These are phyloP conservation scores for Tolmerus cingulatus DNA, from an alignment of 2,888 invertebrate genomes.

Conservation along the genomic window DNA sequence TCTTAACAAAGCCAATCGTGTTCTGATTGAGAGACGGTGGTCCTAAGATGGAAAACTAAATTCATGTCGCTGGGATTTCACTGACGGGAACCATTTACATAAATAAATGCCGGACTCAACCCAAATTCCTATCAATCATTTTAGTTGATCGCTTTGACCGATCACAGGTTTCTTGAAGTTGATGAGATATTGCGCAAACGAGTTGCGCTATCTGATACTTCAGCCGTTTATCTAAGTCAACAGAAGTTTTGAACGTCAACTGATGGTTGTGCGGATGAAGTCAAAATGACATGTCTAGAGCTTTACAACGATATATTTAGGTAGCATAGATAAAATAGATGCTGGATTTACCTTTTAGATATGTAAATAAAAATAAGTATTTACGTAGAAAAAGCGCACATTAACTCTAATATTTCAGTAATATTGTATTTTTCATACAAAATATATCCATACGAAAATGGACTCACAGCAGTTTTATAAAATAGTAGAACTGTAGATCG, in stretches of 20 bases:
- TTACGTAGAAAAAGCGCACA: not conserved
- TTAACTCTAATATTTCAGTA: not conserved
- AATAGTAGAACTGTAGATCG: not conserved
- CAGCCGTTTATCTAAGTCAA: not conserved
- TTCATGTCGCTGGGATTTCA: conserved; percentile 30
- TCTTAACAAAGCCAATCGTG: conserved; percentile 32
- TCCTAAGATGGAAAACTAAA: conserved; percentile 9
- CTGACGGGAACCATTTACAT: conserved; percentile 45
- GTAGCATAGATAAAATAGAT: not conserved
- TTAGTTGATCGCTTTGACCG: conserved; percentile 47
- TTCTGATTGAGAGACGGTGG: conserved; percentile 28
- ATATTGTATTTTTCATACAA: not conserved
- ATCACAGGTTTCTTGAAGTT: conserved; percentile 41
- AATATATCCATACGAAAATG: not conserved
- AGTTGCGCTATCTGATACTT: not conserved
- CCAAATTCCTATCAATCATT: conserved; percentile 48
- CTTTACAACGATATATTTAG: not conserved
- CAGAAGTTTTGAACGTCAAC: conserved; percentile 22
- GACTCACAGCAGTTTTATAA: not conserved
- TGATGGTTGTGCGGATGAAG: not conserved
- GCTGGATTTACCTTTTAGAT: not conserved
- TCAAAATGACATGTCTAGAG: not conserved
- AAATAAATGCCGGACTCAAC: conserved; percentile 48
- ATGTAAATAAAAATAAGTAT: not conserved
- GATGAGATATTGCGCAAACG: conserved; percentile 46